These are phyloP conservation scores for Neofelis nebulosa DNA, from an alignment of 2,113 vertebrate species.

Conservation along the genomic window DNA sequence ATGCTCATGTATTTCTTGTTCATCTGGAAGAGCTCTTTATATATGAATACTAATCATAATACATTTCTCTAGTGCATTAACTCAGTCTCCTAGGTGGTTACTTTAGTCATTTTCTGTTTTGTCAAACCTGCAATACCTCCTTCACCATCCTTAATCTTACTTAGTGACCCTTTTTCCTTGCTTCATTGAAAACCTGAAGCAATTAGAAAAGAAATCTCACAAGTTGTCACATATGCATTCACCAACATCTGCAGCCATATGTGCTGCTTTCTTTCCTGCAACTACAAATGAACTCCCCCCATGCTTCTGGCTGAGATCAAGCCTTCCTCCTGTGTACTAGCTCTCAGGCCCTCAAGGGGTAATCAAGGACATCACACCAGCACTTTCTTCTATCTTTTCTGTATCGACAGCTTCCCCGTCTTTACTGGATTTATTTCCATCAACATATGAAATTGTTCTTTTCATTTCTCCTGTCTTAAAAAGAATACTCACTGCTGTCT, in stretches of 20 bases:
- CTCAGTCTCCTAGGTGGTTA: background rate
- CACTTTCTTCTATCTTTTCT: background rate
- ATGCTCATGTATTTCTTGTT: background rate
- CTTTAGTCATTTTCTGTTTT: background rate
- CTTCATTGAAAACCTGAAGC: background rate
- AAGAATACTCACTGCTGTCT: background rate
- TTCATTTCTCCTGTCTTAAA: background rate
- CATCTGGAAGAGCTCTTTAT: background rate
- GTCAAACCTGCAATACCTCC: background rate
- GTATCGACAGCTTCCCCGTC: background rate
- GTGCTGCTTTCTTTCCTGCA: background rate
- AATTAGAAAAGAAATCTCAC: background rate
- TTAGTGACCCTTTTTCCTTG: background rate
- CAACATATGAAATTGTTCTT: background rate
- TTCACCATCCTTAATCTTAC: background rate
- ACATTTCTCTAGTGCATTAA: background rate
- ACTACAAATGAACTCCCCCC: background rate
- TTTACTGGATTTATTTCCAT: background rate
- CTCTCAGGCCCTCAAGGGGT: background rate
- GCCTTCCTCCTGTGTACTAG: background rate
- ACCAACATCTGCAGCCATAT: background rate
- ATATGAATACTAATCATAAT: background rate
- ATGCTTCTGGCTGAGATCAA: background rate
- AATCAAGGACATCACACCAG: background rate
- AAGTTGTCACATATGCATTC: background rate